phyloP scores from a whole-genome alignment of 2,797 vertebrate genomes.

The Lithobates pipiens region DNA sequence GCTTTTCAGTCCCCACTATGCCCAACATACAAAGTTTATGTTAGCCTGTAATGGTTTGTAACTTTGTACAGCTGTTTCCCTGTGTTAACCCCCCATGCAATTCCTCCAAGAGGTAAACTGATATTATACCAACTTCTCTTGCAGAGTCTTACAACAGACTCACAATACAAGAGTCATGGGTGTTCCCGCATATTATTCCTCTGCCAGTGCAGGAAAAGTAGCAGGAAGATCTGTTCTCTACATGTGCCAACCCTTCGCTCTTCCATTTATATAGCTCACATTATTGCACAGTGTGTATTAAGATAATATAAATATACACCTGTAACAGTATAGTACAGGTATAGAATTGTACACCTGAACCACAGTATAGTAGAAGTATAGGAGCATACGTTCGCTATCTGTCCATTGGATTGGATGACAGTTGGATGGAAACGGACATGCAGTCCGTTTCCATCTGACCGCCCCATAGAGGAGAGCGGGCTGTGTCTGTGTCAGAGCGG shows the following conservation, averaged over 20 bases:
- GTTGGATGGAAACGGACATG: no score
- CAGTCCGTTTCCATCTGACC: no score
- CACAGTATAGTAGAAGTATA: no score
- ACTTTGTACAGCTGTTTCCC: constrained; percentile 12
- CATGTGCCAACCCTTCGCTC: neutral
- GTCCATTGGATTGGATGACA: no score
- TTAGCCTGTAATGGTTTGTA: neutral
- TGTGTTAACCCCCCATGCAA: neutral
- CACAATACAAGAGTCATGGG: neutral
- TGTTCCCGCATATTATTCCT: constrained; percentile 1
- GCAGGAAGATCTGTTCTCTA: neutral
- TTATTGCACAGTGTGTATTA: no score
- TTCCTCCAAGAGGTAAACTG: constrained; percentile 1
- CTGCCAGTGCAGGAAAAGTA: neutral
- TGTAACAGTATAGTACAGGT: no score
- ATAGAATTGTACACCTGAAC: no score
- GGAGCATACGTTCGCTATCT: no score
- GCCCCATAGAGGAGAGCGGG: no score
- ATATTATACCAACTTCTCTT: neutral
- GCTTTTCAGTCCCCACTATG: neutral
- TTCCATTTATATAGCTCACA: neutral
- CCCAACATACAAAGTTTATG: neutral
- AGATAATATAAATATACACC: no score
- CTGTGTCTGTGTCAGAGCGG: no score
- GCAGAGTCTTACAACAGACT: neutral